Evolutionary conservation across 2,888 invertebrate species (phyloP).

Genomic region (Cordylochernes scorpioides): DNA sequence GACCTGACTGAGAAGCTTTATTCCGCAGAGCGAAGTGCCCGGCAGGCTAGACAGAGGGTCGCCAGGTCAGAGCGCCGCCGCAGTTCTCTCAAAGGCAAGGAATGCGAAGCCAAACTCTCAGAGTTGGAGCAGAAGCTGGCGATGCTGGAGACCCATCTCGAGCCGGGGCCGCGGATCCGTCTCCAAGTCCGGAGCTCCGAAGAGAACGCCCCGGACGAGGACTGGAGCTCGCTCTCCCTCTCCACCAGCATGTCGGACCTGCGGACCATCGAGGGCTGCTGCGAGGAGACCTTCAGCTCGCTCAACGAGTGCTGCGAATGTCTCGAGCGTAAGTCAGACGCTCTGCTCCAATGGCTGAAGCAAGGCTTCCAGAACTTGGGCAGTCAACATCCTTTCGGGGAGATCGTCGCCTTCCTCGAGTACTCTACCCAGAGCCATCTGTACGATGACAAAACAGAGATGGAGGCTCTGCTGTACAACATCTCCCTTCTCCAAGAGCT

Average conservation of each 20-base stretch:
- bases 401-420: too few relatives aligned
- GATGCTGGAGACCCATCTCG: slow-evolving; percentile 6
- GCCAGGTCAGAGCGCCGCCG: slow-evolving; percentile 52
- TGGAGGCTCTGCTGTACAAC: too few relatives aligned
- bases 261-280: slow-evolving; percentile 4
- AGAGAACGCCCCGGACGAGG: slow-evolving; percentile 3
- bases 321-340: slow-evolving; percentile 5
- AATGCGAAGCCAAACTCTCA: slow-evolving; percentile 9
- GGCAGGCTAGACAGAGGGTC: slow-evolving; percentile 47
- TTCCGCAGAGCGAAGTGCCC: slow-evolving; percentile 44
- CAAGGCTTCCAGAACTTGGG: slow-evolving; percentile 4
- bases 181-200: not conserved
- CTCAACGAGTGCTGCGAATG: slow-evolving; percentile 5
- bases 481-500: too few relatives aligned
- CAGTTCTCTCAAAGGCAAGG: slow-evolving; percentile 43
- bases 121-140: slow-evolving; percentile 11
- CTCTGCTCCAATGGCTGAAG: slow-evolving; percentile 8
- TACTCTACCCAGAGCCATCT: too few relatives aligned
- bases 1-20: slow-evolving; percentile 54
- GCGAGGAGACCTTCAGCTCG: slow-evolving; percentile 2
- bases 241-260: slow-evolving; percentile 11
- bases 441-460: too few relatives aligned
- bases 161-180: slow-evolving; percentile 1
- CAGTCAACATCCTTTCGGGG: too few relatives aligned
- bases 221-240: slow-evolving; percentile 10